These are phyloP conservation scores for Lepidurus packardi DNA, from an alignment of 1,140 invertebrate species.

Conservation along the genomic window DNA sequence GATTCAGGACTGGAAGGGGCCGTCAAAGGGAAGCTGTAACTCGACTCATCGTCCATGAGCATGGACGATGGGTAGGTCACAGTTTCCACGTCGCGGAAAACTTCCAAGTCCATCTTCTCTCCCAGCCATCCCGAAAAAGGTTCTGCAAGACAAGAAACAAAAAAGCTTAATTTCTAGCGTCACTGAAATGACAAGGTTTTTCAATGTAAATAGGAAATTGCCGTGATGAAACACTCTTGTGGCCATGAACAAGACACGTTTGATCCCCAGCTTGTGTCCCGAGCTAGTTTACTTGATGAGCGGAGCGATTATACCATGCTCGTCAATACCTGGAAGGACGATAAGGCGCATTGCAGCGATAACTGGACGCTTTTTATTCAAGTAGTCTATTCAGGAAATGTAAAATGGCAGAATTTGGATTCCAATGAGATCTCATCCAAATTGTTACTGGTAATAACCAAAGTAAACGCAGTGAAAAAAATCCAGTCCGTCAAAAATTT, in stretches of 20 bases:
- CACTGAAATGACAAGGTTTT: neutral
- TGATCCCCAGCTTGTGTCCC: neutral
- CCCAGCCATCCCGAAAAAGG: slow-evolving; percentile 61
- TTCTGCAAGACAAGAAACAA: slow-evolving; percentile 53
- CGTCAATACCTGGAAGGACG: slow-evolving; percentile 10
- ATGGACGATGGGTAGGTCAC: slow-evolving; percentile 8
- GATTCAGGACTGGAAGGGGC: slow-evolving; percentile 25
- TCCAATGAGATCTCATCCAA: slow-evolving; percentile 13
- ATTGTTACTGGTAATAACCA: too few relatives aligned
- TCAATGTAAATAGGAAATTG: neutral
- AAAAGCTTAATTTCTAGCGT: neutral
- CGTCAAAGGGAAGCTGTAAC: neutral
- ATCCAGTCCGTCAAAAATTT: too few relatives aligned
- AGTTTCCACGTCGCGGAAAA: slow-evolving; percentile 56
- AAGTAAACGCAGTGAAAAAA: too few relatives aligned
- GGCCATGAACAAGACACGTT: slow-evolving; percentile 11
- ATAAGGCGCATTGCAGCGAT: neutral
- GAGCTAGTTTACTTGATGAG: neutral
- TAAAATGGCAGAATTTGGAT: neutral
- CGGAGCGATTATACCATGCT: neutral
- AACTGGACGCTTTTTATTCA: neutral
- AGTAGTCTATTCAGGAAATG: neutral
- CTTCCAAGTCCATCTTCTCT: slow-evolving; percentile 60
- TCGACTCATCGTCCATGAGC: slow-evolving; percentile 10
- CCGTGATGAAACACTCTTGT: neutral